Base-by-base conservation (phyloP, 2,113 vertebrate genomes). In the Pantherophis guttatus region DNA sequence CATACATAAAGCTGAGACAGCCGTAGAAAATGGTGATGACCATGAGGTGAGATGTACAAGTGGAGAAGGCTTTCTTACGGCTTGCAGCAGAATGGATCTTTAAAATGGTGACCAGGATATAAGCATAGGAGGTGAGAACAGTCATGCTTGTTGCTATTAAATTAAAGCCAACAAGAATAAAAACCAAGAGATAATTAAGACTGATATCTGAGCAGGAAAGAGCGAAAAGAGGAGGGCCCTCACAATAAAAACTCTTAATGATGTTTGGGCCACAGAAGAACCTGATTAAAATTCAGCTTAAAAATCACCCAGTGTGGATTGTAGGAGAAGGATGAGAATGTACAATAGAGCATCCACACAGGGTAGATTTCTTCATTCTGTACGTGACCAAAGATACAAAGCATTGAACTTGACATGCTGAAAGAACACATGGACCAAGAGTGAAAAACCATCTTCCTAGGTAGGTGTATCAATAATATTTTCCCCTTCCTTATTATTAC, bases 171-270 rank as follows among this genome's bases (percentile, higher is more conserved):
- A 48, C 85, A 13, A 91, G 21, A 5, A 87, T 1, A 55, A 93
- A 70, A 11, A 91, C 15, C 7, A 93, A 7, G 11, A 89, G 7
- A 24, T 89, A 29, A 70, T 92, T 50, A 26, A 91, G 55, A 55
- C 26, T 86, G 29, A 86, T 39, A 3, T 93, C 57, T 13, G 94
- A 95, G 21, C 89, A 95, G 3, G 89, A 50, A 52, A 95, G 86
- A 1, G 23, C 58, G 2, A 89, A 44, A 1, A 93, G 17, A 2
- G 91, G 33, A 33, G 86, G 44, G 1, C 9, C 55, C 0, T 93
- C 94, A 89, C 93, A 94, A 55, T 92, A 93, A 87, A 93, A 93
- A 8, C 17, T 39, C 33, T 81, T 39, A 39, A 75, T 75, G 7
- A 39, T 3, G 33, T 81, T 39, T 39, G 86, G 86, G 13, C 86